These are phyloP conservation scores for Cyprinella venusta DNA, from an alignment of 2,797 vertebrate genomes.

Conservation along the genomic window DNA sequence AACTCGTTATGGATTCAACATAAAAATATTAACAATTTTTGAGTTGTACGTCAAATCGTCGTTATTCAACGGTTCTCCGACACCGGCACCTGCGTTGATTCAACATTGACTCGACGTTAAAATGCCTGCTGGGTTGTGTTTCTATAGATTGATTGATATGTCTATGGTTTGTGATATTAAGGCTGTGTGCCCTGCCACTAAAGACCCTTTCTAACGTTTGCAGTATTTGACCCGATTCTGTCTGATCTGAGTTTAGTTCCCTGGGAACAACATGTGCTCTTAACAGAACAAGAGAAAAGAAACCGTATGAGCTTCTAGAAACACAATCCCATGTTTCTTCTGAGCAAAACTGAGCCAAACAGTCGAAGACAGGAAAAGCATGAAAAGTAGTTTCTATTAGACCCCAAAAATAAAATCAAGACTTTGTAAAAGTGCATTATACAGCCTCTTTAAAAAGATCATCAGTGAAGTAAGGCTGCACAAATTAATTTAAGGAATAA, in stretches of 20 bases:
- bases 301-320: neutral
- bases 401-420: too few relatives aligned
- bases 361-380: neutral
- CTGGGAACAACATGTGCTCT: neutral
- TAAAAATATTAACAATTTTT: too few relatives aligned
- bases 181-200: neutral
- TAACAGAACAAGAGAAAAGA: neutral
- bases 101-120: too few relatives aligned
- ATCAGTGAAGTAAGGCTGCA: neutral
- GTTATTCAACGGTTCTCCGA: too few relatives aligned
- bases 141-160: neutral
- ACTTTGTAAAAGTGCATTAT: neutral
- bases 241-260: constrained; percentile 1
- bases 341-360: neutral
- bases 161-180: neutral
- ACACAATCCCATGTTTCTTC: neutral
- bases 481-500: neutral
- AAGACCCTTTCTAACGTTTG: neutral
- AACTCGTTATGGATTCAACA: too few relatives aligned
- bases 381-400: neutral
- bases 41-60: too few relatives aligned
- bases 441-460: neutral
- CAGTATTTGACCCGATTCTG: constrained; percentile 16
- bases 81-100: too few relatives aligned
- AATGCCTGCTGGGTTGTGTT: too few relatives aligned